A percentile compares a stretch with the other conserved stretches of the same genome.
phyloP scores from a whole-genome alignment of 2,888 invertebrate genomes.

The Psylliodes chrysocephalus region DNA sequence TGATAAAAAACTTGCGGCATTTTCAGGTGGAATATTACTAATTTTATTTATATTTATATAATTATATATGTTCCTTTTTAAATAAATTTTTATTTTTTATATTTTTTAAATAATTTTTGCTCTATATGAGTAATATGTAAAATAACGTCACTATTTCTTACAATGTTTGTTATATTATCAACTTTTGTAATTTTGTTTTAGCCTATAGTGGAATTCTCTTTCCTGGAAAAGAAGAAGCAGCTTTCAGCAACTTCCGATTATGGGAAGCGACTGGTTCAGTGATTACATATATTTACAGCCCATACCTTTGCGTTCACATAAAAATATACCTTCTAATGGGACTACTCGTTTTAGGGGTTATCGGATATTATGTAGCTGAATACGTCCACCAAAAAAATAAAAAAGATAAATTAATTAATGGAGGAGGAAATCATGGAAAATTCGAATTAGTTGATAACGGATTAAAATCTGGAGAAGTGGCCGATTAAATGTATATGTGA shows the following conservation, averaged over 20 bases:
- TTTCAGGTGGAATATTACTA: no score
- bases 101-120: no score
- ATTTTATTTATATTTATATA: no score
- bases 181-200: constrained; percentile 62
- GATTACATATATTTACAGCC: constrained; percentile 82
- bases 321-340: constrained; percentile 77
- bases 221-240: constrained; percentile 86
- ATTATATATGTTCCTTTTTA: no score
- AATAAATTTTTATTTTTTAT: no score
- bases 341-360: constrained; percentile 76
- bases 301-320: constrained; percentile 77
- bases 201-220: constrained; percentile 88
- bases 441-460: constrained; percentile 61
- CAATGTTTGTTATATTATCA: no score
- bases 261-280: constrained; percentile 94
- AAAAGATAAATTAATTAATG: constrained; percentile 56
- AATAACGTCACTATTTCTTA: no score
- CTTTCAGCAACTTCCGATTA: constrained; percentile 90
- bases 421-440: constrained; percentile 53
- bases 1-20: no score
- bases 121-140: no score
- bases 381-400: constrained; percentile 64
- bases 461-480: constrained; percentile 60
- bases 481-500: constrained; percentile 48
- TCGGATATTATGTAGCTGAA: constrained; percentile 79